These are phyloP conservation scores for Saimiri boliviensis DNA, from an alignment of 2,113 vertebrate species.

Conservation along the genomic window DNA sequence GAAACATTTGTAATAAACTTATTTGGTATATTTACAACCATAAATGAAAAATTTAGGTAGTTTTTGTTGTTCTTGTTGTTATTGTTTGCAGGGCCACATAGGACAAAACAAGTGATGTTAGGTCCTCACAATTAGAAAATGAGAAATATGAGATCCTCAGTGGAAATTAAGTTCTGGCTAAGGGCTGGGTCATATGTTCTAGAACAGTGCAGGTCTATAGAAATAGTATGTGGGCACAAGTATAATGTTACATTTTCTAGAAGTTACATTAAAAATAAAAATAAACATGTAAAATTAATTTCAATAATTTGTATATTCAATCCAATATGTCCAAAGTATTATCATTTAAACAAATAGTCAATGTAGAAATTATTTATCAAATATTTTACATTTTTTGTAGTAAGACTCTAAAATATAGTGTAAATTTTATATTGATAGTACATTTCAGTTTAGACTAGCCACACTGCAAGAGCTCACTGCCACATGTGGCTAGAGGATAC, in stretches of 20 bases:
- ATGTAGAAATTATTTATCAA: not conserved
- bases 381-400: not conserved
- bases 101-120: not conserved
- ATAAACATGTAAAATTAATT: not conserved
- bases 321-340: not conserved
- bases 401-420: not conserved
- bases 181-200: not conserved
- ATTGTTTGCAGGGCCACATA: not conserved
- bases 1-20: not conserved
- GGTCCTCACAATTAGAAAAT: not conserved
- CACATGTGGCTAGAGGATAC: not conserved
- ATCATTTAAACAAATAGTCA: not conserved
- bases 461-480: not conserved
- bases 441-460: not conserved
- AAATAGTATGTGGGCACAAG: not conserved
- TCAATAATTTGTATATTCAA: slow-evolving; percentile 9
- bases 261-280: slow-evolving; percentile 11
- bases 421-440: not conserved
- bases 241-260: not conserved
- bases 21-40: not conserved
- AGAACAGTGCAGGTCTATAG: not conserved
- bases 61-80: not conserved
- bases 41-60: not conserved
- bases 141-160: not conserved
- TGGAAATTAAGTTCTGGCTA: not conserved